These are phyloP conservation scores for Melanitta fusca DNA, from an alignment of 2,797 vertebrate species.

Conservation along the genomic window DNA sequence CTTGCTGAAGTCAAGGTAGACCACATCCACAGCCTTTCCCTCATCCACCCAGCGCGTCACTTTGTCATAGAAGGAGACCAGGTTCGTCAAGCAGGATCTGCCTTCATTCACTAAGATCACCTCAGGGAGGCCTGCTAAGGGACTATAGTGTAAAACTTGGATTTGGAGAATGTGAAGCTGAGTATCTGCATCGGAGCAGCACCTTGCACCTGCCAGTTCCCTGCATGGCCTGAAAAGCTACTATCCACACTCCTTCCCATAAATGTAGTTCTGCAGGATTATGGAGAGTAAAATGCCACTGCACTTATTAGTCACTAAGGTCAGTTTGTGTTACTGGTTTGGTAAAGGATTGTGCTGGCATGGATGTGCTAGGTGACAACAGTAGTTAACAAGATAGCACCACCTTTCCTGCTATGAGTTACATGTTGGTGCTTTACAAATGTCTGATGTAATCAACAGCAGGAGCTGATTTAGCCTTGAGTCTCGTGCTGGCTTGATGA, in stretches of 20 bases:
- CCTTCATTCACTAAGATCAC: background rate
- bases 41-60: no score
- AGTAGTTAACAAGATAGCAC: background rate
- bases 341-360: background rate
- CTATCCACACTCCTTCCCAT: accelerated
- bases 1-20: no score
- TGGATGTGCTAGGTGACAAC: background rate
- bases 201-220: background rate
- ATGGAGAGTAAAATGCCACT: background rate
- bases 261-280: background rate
- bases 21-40: no score
- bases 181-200: background rate
- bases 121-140: background rate
- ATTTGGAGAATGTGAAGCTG: background rate
- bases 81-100: no score
- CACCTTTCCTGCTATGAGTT: background rate
- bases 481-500: background rate
- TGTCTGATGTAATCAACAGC: background rate
- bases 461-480: background rate
- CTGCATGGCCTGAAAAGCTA: no score
- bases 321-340: background rate
- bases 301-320: accelerated
- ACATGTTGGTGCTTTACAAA: background rate
- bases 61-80: no score
- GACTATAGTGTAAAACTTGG: background rate